Evolutionary conservation across 2,797 vertebrate species (phyloP), one percentile per base, ranked within the genome.

Genomic region (Esox lucius): DNA sequence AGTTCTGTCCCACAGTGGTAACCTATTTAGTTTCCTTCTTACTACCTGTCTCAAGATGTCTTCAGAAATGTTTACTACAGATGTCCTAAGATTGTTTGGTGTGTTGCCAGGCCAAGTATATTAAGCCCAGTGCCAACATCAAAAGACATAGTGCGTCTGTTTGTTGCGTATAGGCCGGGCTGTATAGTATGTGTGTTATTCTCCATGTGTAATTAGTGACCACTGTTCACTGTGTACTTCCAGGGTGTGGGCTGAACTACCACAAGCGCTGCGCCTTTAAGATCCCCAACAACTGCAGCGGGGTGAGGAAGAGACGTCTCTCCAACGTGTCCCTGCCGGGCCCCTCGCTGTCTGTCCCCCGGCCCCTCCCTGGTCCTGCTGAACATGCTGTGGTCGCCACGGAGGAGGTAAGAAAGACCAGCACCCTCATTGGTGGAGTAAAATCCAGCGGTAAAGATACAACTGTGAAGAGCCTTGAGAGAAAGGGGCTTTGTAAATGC

Each of bases 251-350:
- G 71, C 92, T 99, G 71, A 98, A 99, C 92, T 99, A 99, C 90
- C 97, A 98, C 92, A 99, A 99, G 81, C 94, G 97, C 77, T 99
- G 97, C 75, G 97, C 97, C 91, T 99, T 98, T 93, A 98, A 98
- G 92, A 99, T 99, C 87, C 97, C 97, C 67, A 99, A 99, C 91
- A 99, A 99, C 88, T 99, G 97, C 83, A 96, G 95, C 19, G 97
- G 97, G 75, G 94, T 97, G 83, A 94, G 96, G 84, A 98, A 99
- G 87, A 94, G 97, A 33, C 93, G 97, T 11, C 85, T 99, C 75
- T 99, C 97, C 81, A 99, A 98, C 0, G 96, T 97, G 15, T 98
- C 97, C 13, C 89, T 98, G 74, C 96, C 97, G 0, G 96, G 95
- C 78, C 91, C 95, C 0, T 95, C 95, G 42, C 95, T 98, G 80